Percentiles rank a stretch among this genome's conserved stretches.
These are phyloP conservation scores for Pachycephala philippinensis DNA, from an alignment of 2,113 vertebrate genomes.

Conservation along the genomic window DNA sequence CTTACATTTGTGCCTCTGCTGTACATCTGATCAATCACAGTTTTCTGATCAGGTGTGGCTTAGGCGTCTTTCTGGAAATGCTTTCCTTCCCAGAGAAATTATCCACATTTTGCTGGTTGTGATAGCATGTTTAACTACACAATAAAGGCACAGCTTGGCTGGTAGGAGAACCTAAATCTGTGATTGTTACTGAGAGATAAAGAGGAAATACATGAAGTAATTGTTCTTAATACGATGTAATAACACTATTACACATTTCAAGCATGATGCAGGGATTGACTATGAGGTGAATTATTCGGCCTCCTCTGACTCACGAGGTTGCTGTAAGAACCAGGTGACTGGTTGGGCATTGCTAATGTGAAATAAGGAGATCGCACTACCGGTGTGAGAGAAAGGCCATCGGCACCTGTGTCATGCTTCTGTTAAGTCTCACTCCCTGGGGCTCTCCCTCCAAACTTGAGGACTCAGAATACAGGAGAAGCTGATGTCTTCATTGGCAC, in stretches of 20 bases:
- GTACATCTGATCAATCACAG: not conserved
- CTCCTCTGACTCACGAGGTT: not conserved
- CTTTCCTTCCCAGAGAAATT: not conserved
- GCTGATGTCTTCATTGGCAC: not conserved
- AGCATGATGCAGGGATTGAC: not conserved
- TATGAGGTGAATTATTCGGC: not conserved
- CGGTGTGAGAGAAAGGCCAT: not conserved
- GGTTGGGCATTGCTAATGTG: not conserved
- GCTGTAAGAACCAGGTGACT: not conserved
- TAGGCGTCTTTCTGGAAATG: not conserved
- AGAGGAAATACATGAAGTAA: not conserved
- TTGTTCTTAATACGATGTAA: not conserved
- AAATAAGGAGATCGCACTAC: not conserved
- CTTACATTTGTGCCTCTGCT: not conserved
- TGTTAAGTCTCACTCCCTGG: not conserved
- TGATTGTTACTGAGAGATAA: not conserved
- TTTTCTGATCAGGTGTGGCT: not conserved
- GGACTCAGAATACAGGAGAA: not conserved
- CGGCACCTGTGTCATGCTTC: accelerated
- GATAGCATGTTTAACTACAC: not conserved
- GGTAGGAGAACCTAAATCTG: not conserved
- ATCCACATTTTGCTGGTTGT: not conserved
- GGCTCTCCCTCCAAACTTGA: not conserved
- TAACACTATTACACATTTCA: not conserved
- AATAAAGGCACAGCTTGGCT: not conserved